Evolutionary conservation across 2,888 invertebrate genomes (phyloP).

Genomic region (Minunthozetes semirufus): DNA sequence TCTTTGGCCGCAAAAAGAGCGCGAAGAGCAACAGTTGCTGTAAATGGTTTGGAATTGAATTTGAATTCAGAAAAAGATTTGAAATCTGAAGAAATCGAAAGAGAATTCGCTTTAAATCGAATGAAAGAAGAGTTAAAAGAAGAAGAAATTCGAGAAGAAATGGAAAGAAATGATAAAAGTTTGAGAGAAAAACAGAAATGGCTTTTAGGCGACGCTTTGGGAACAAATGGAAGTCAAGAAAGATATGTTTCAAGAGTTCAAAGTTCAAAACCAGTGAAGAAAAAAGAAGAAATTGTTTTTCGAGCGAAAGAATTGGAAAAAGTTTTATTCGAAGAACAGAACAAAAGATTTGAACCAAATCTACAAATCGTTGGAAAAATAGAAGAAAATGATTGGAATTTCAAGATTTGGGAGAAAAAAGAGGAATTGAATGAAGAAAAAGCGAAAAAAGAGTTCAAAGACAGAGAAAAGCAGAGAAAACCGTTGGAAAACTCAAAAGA

Average conservation of each 20-base stretch:
- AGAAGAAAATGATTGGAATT: constrained; percentile 43
- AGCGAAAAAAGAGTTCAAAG: not conserved
- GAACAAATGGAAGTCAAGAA: no score
- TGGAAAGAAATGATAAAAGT: no score
- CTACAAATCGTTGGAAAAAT: constrained; percentile 37
- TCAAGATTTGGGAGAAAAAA: constrained; percentile 40
- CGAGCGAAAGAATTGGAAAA: constrained; percentile 30
- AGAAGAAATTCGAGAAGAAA: no score
- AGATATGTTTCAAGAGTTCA: no score
- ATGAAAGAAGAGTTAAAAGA: not conserved
- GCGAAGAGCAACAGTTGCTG: constrained; percentile 37
- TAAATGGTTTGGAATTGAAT: constrained; percentile 19
- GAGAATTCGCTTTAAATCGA: not conserved
- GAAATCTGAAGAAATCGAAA: not conserved
- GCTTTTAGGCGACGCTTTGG: no score
- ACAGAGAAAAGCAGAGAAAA: not conserved
- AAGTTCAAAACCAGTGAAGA: no score
- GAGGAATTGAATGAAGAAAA: constrained; percentile 12
- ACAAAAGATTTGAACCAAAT: constrained; percentile 39
- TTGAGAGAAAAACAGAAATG: no score
- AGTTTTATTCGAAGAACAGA: constrained; percentile 24
- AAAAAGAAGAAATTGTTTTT: not conserved
- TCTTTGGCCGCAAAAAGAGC: constrained; percentile 37
- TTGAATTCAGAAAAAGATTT: no score
- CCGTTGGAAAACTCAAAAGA: not conserved